A percentile compares a stretch with the other conserved stretches of the same genome.
These are phyloP conservation scores for Belgica antarctica DNA, from an alignment of 2,888 invertebrate genomes.

Conservation along the genomic window DNA sequence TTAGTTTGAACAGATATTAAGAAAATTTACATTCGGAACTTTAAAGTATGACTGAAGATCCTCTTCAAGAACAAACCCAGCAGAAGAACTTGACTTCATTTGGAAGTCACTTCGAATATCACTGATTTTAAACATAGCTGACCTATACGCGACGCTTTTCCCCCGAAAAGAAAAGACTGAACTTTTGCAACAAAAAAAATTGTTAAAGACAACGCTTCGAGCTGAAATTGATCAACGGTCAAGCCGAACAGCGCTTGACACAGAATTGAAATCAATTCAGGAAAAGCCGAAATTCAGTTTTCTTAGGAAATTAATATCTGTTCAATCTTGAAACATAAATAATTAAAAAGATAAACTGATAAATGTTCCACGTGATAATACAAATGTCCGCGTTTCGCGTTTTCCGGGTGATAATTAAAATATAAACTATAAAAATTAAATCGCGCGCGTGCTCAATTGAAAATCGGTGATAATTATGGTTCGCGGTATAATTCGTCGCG, in stretches of 20 bases:
- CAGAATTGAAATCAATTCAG: neutral
- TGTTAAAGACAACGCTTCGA: neutral
- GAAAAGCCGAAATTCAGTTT: too few relatives aligned
- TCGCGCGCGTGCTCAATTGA: conserved; percentile 25
- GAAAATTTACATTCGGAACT: neutral
- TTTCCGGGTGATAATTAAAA: conserved; percentile 53
- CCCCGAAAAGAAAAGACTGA: conserved; percentile 42
- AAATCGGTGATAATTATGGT: conserved; percentile 17
- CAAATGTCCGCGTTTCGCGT: conserved; percentile 51
- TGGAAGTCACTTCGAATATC: too few relatives aligned
- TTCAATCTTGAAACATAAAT: conserved; percentile 32
- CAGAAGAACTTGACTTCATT: neutral
- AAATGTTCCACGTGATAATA: conserved; percentile 17
- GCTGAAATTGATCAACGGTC: neutral
- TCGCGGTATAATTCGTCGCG: conserved; percentile 19
- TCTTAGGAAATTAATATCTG: conserved; percentile 30
- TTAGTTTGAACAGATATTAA: conserved; percentile 43
- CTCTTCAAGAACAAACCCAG: too few relatives aligned
- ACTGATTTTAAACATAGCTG: conserved; percentile 15
- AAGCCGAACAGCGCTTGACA: neutral
- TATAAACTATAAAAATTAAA: neutral
- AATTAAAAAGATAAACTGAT: conserved; percentile 17
- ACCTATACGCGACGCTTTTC: conserved; percentile 40
- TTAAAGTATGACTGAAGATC: too few relatives aligned
- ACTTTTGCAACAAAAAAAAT: neutral